Percentiles rank a stretch among this genome's conserved stretches.
phyloP scores from a whole-genome alignment of 2,113 vertebrate genomes.

The Artemisiospiza belli region DNA sequence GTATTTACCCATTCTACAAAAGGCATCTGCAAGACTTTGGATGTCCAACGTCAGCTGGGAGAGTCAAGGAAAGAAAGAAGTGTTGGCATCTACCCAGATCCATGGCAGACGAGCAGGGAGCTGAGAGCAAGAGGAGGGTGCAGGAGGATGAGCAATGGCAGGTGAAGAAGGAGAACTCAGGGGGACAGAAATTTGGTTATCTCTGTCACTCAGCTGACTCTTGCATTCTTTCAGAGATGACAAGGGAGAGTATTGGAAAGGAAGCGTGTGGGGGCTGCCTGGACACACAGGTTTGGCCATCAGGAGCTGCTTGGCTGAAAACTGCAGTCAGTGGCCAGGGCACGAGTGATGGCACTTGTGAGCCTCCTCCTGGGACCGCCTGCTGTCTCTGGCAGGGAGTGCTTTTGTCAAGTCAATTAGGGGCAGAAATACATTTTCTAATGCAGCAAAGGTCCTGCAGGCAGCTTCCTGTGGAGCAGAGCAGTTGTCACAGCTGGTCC shows the following conservation, averaged over 20 bases:
- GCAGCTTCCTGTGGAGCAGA: not conserved
- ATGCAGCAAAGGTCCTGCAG: not conserved
- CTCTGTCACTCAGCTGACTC: not conserved
- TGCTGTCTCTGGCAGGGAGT: rapidly evolving
- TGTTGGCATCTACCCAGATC: not conserved
- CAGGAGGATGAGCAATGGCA: rapidly evolving
- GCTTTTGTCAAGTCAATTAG: not conserved
- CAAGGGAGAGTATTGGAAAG: not conserved
- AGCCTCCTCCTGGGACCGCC: not conserved
- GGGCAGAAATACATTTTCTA: not conserved
- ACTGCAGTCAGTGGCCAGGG: not conserved
- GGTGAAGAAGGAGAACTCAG: not conserved
- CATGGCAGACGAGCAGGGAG: not conserved
- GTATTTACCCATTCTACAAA: not conserved
- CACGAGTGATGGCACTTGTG: rapidly evolving
- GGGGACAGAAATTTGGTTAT: too few relatives aligned
- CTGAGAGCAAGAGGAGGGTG: not conserved
- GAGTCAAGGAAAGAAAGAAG: not conserved
- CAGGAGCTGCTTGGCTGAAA: not conserved
- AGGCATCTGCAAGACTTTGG: not conserved
- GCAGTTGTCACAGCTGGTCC: not conserved
- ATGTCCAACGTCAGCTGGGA: not conserved
- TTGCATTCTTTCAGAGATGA: not conserved
- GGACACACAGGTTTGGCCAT: not conserved
- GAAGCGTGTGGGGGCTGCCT: not conserved